Evolutionary conservation across 2,797 vertebrate genomes (phyloP).

Genomic region (Morelia viridis): DNA sequence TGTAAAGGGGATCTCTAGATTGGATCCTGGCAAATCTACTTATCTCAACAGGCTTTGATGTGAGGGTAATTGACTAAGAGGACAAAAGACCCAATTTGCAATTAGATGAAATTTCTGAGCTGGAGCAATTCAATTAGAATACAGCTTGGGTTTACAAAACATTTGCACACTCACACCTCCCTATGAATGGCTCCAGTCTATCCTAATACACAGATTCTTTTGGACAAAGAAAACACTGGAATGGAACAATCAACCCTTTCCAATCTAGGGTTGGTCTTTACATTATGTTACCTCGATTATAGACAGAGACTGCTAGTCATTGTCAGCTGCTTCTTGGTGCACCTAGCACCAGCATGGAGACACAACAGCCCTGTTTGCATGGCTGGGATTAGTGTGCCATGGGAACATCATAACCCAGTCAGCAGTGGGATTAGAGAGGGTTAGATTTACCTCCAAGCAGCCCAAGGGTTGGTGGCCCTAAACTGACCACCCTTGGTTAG

Average conservation of each 20-base stretch:
- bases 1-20: background rate
- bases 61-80: background rate
- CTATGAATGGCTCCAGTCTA: background rate
- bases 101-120: conserved; percentile 32
- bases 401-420: background rate
- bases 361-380: background rate
- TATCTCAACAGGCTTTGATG: conserved; percentile 1
- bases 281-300: background rate
- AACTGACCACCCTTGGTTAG: background rate
- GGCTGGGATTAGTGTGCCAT: background rate
- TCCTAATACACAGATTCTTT: background rate
- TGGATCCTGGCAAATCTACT: background rate
- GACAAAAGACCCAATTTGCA: conserved; percentile 38
- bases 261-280: background rate
- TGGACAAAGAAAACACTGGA: background rate
- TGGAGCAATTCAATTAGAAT: conserved; percentile 17
- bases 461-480: background rate
- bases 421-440: background rate
- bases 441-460: background rate
- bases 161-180: background rate
- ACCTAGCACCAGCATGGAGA: background rate
- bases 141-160: conserved; percentile 23
- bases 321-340: background rate
- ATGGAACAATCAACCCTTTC: background rate
- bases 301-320: background rate